A percentile compares a stretch with the other conserved stretches of the same genome.
These are phyloP conservation scores for Cantharis flavilabris DNA, from an alignment of 2,888 invertebrate genomes.

Conservation along the genomic window DNA sequence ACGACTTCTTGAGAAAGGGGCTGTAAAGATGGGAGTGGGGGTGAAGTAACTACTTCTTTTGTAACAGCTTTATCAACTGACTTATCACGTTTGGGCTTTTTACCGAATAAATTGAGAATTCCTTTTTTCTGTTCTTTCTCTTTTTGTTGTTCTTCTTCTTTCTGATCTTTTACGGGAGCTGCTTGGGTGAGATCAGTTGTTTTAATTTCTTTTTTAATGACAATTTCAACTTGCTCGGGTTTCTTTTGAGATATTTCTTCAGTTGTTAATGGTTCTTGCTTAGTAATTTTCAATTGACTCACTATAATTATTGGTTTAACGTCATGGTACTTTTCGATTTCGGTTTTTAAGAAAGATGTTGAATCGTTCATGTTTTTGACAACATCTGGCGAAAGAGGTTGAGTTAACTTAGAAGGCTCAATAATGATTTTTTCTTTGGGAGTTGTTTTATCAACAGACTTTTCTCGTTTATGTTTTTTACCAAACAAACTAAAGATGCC, in stretches of 20 bases:
- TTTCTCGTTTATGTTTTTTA: constrained; percentile 32
- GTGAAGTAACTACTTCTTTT: constrained; percentile 5
- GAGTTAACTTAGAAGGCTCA: neutral
- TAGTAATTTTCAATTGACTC: neutral
- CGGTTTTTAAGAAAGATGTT: constrained; percentile 32
- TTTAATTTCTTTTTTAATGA: neutral
- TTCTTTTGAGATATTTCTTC: neutral
- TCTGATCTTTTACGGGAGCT: neutral
- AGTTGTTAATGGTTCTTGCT: neutral
- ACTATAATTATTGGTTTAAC: constrained; percentile 19
- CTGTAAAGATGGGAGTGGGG: neutral
- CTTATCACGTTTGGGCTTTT: constrained; percentile 34
- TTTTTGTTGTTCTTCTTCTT: neutral
- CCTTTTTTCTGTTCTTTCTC: constrained; percentile 32
- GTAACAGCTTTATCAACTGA: neutral
- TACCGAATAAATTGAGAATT: constrained; percentile 37
- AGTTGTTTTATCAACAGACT: neutral
- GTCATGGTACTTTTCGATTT: constrained; percentile 35
- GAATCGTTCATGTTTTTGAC: constrained; percentile 20
- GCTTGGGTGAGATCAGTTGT: neutral
- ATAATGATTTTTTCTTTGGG: neutral
- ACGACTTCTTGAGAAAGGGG: constrained; percentile 32
- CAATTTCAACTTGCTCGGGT: neutral
- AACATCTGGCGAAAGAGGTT: constrained; percentile 21
- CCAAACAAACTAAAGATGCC: constrained; percentile 32